Conservation (phyloP, 2,113 vertebrate genomes). For the Meleagris gallopavo region DNA sequence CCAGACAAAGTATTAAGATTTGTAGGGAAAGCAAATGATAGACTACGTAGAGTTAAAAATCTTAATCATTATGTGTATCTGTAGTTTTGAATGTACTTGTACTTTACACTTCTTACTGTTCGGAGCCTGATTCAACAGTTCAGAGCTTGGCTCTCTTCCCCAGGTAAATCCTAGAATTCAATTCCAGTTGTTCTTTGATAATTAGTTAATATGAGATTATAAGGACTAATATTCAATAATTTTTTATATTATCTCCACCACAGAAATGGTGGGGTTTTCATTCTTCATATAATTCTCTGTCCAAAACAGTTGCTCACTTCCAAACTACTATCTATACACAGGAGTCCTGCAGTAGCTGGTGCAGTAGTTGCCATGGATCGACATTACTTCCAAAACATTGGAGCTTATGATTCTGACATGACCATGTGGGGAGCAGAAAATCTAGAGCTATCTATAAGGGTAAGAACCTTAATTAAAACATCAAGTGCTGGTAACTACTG, state of each 20-base stretch:
- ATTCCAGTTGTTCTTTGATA: neutral
- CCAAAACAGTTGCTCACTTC: neutral
- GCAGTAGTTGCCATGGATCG: constrained; percentile 85
- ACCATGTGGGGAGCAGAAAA: constrained; percentile 83
- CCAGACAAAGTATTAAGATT: neutral
- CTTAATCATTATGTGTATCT: neutral
- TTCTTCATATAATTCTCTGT: neutral
- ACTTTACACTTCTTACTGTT: neutral
- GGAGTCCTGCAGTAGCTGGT: constrained; percentile 85
- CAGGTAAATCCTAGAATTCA: neutral
- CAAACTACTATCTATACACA: constrained; percentile 67
- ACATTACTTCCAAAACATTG: constrained; percentile 89
- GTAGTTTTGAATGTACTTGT: neutral
- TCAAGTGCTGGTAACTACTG: neutral
- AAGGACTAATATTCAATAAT: neutral
- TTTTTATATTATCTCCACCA: neutral
- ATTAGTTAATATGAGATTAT: neutral
- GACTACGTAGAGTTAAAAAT: neutral
- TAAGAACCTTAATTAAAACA: constrained; percentile 62
- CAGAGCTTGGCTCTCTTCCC: neutral
- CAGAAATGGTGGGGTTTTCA: neutral
- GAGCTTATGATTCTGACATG: constrained; percentile 88
- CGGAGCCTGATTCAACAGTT: neutral
- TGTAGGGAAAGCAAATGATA: neutral
- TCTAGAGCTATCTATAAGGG: constrained; percentile 90